Conservation (phyloP, 2,113 vertebrate species). For the Charadrius vociferus region DNA sequence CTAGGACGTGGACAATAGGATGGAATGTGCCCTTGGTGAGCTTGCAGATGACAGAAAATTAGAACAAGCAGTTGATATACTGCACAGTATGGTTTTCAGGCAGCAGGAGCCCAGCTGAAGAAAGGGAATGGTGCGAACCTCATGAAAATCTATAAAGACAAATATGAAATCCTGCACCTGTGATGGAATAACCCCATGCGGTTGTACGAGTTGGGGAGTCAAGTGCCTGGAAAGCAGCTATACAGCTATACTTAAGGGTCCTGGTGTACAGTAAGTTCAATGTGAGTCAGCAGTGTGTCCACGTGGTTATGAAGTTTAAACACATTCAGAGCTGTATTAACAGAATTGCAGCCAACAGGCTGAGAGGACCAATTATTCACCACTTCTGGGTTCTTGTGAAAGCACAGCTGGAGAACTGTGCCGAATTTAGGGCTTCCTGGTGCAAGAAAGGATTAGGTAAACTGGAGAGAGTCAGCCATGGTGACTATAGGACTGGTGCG, state of each 20-base stretch:
- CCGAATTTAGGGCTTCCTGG: not conserved
- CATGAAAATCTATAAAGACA: not conserved
- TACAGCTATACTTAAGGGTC: no score
- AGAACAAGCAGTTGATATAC: not conserved
- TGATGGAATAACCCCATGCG: not conserved
- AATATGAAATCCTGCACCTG: not conserved
- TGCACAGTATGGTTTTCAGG: not conserved
- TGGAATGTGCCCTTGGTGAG: not conserved
- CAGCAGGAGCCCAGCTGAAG: not conserved
- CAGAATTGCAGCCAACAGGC: not conserved
- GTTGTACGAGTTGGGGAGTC: not conserved
- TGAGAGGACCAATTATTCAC: not conserved
- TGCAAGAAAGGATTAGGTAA: not conserved
- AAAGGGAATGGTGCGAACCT: not conserved
- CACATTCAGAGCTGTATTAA: not conserved
- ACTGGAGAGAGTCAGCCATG: not conserved
- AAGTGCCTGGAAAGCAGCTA: not conserved
- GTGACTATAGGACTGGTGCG: fast-evolving
- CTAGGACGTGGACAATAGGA: not conserved
- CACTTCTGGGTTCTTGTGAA: not conserved
- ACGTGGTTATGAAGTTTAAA: not conserved
- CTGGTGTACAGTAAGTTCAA: not conserved
- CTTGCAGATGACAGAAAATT: not conserved
- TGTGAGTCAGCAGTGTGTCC: not conserved
- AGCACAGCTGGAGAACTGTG: not conserved